phyloP scores from a whole-genome alignment of 2,797 vertebrate genomes.

The Pyrocephalus nanus region DNA sequence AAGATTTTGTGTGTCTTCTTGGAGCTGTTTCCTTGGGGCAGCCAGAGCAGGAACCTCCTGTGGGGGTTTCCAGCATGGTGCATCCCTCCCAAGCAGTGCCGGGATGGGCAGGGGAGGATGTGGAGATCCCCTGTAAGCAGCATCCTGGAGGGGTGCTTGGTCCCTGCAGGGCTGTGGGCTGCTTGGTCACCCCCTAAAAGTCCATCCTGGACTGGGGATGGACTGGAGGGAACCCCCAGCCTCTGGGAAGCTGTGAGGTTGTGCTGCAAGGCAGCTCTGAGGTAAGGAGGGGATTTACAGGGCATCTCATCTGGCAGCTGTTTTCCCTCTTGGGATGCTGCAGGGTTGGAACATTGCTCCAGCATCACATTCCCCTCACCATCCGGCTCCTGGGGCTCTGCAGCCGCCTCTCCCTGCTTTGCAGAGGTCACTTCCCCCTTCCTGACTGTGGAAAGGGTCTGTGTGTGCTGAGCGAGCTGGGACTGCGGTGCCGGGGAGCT shows the following conservation, averaged over 20 bases:
- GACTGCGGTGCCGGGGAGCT: not conserved
- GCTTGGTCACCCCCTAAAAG: not conserved
- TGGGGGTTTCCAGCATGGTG: rapidly evolving
- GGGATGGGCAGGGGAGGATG: not conserved
- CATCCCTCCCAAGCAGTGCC: not conserved
- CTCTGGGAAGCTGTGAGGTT: not conserved
- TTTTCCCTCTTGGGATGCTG: not conserved
- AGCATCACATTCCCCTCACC: rapidly evolving
- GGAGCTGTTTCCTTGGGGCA: not conserved
- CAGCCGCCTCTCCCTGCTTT: not conserved
- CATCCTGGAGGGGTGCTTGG: rapidly evolving
- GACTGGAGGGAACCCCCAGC: not conserved
- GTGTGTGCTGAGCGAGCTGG: rapidly evolving
- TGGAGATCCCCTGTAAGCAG: not conserved
- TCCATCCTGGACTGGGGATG: not conserved
- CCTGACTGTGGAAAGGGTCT: rapidly evolving
- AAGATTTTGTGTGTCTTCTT: not conserved
- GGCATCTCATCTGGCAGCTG: not conserved
- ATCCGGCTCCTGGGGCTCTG: not conserved
- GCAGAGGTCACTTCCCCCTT: not conserved
- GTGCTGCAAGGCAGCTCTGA: rapidly evolving
- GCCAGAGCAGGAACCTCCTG: not conserved
- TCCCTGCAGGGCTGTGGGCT: not conserved
- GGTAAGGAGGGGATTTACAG: not conserved
- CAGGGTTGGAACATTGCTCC: rapidly evolving